These are phyloP conservation scores for Stenurella melanura DNA, from an alignment of 2,888 invertebrate species.

Conservation along the genomic window DNA sequence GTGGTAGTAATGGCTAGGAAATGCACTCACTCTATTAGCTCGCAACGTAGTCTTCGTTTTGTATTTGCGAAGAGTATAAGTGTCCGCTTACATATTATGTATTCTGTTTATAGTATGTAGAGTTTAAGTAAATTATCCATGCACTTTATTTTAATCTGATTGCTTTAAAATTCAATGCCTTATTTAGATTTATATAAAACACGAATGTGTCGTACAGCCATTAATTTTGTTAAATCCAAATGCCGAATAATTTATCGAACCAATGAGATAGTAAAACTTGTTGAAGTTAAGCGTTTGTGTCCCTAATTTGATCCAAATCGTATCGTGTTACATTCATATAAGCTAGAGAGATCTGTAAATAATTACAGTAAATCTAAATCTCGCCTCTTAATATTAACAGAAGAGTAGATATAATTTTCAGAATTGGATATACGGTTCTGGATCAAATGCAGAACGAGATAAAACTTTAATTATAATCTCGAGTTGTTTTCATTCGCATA, in stretches of 20 bases:
- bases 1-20: no score
- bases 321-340: background rate
- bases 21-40: no score
- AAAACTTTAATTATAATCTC: background rate
- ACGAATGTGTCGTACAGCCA: background rate
- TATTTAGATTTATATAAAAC: background rate
- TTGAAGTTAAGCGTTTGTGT: constrained; percentile 1
- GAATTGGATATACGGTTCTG: background rate
- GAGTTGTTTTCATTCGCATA: background rate
- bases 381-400: background rate
- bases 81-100: no score
- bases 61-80: no score
- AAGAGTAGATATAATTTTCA: background rate
- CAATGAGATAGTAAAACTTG: background rate
- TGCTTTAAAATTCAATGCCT: background rate
- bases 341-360: constrained; percentile 3
- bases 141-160: no score
- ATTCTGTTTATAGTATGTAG: no score
- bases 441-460: background rate
- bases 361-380: background rate
- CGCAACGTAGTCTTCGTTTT: no score
- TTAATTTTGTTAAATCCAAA: background rate
- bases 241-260: background rate
- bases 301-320: background rate
- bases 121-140: no score